phyloP scores from a whole-genome alignment of 2,113 vertebrate species.

The Erythrolamprus reginae region DNA sequence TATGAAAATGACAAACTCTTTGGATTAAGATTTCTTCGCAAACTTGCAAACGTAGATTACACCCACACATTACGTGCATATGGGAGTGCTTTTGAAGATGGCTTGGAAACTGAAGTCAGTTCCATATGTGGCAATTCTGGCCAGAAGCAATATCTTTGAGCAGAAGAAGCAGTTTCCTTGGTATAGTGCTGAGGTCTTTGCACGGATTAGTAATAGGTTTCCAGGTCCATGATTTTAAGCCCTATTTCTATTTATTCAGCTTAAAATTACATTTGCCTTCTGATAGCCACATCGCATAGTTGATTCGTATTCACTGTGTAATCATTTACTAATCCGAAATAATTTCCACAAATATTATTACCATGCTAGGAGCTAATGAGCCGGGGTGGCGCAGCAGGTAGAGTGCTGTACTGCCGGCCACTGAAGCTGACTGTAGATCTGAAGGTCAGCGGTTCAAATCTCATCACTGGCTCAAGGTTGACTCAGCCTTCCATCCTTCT shows the following conservation, averaged over 20 bases:
- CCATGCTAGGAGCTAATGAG: neutral
- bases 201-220: neutral
- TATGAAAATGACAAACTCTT: neutral
- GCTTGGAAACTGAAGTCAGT: neutral
- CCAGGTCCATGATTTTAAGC: neutral
- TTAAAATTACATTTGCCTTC: neutral
- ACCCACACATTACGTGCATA: neutral
- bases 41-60: neutral
- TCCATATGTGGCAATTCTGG: neutral
- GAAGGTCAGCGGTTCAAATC: no score
- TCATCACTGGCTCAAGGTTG: no score
- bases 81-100: neutral
- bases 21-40: neutral
- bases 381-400: no score
- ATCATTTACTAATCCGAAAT: neutral
- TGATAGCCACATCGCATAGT: neutral
- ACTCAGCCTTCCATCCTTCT: no score
- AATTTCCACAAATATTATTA: neutral
- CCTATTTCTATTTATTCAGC: neutral
- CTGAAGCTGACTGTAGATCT: no score
- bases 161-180: neutral
- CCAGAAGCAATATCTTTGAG: no score
- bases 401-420: no score
- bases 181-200: neutral
- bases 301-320: neutral